A percentile compares a stretch with the other conserved stretches of the same genome.
Conservation (phyloP, 2,113 vertebrate genomes). For the Tragulus kanchil region DNA sequence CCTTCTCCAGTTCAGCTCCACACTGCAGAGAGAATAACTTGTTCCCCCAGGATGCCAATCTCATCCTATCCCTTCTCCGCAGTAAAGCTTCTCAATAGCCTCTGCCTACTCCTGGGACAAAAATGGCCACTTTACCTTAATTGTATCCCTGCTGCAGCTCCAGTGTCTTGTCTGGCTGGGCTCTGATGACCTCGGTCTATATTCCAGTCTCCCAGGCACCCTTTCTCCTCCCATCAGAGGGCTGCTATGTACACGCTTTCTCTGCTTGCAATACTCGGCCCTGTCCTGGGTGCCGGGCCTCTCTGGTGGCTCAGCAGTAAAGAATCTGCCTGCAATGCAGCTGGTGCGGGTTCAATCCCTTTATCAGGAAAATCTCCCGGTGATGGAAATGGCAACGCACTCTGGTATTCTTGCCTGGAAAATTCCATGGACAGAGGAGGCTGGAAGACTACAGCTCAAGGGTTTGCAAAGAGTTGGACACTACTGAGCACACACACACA, state of each 20-base stretch:
- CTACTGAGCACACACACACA: neutral
- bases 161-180: neutral
- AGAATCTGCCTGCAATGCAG: neutral
- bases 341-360: neutral
- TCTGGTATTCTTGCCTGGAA: neutral
- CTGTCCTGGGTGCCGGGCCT: neutral
- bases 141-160: neutral
- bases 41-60: neutral
- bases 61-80: neutral
- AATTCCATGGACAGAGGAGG: neutral
- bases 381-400: too few relatives aligned
- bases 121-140: neutral
- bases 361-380: too few relatives aligned
- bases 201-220: neutral
- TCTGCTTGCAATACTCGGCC: neutral
- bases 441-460: neutral
- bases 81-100: neutral
- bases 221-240: neutral
- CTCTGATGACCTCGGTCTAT: neutral
- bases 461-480: neutral
- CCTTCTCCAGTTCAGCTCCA: neutral
- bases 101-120: neutral
- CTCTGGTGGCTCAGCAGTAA: neutral
- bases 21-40: neutral
- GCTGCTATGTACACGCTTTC: rapidly evolving